Base-by-base conservation (phyloP, 2,113 vertebrate species). In the Bagarius yarrelli region DNA sequence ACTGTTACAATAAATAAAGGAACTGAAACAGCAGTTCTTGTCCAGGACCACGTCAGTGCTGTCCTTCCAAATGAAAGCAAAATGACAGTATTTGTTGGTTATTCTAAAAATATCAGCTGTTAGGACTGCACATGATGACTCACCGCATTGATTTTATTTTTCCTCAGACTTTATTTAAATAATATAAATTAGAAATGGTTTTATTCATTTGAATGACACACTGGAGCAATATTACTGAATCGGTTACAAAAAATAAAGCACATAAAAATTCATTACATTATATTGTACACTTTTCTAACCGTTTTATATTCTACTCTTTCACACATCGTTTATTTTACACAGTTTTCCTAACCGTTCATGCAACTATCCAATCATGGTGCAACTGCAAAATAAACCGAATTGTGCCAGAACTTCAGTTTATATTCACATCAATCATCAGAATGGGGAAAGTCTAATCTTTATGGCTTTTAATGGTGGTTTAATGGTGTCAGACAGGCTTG, bases 41-140 rank as follows among this genome's bases (percentile, higher is more conserved):
- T 32, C 44, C 50, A 55, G 19, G 70, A 32, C 27, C 32, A 52
- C 50, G 12, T 73, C 70, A 34, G 50, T 14, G 9, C n/a, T 73
- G 18, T 14, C 8, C 50, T 55, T 19, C 5, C 16, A 79, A 70
- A 47, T 18, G 6, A 53, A 27, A 12, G 53, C 9, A 27, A 56
- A 67, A 44, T 60, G n/a, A 32, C 4, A 32, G 15, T 55, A 11
- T 16, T 14, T 76, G 19, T 34, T 12, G 4, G 21, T 55, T 53
- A 55, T 32, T 55, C 70, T 11, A 53, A 67, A 34, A 52, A 79
- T 71, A 79, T 59, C 50, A 79, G 25, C 16, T 5, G 34, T 34
- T 40, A 47, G 53, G 53, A 21, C 25, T 50, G 19, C 8, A 6
- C 23, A n/a, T 59, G 23, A 32, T 50, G 36, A 83, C 70, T 73